Base-by-base conservation (phyloP, 2,888 invertebrate species). In the Onchidella celtica region DNA sequence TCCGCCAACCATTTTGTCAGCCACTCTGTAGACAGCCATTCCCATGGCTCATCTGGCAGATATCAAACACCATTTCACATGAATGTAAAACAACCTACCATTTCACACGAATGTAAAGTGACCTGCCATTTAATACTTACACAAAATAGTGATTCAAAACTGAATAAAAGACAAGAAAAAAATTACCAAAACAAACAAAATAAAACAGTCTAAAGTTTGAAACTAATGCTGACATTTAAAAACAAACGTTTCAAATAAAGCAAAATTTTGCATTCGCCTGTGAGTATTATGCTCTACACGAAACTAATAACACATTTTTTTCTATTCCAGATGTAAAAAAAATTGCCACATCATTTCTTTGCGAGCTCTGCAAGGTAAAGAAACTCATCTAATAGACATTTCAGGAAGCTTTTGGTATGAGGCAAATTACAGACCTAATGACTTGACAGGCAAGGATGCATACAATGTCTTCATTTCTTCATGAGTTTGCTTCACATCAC, bases 11-110 rank as follows among this genome's bases (percentile, higher is more conserved):
- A 95, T 78, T 94, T 93, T 0, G 90, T 91, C 14, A 95, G 86
- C 95, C 95, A 95, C 32, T 94, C 93, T 2, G 92, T 93, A 11
- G 94, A 93, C 36, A 95, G 91, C 93, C 94, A 95, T 85, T 95
- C 94, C 85, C 92, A 94, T 38, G 73, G 61, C 11, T 80, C 74
- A 63, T 82, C 84, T 84, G 80, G 61, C n/a, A n/a, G n/a, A n/a
- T n/a, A n/a, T n/a, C 40, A 27, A 66, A 74, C 24, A 82, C 59
- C 21, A 17, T 59, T n/a, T n/a, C n/a, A n/a, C n/a, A n/a, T n/a
- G n/a, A n/a, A 11, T 4, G 59, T 3, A 59, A 14, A 4, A 4
- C 3, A 6, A 3, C 27, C 3, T 59, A 59, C 3, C 3, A 6
- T 59, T 4, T 24, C 14, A 59, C n/a, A 6, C 27, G 59, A 24